Conservation (phyloP, 1,140 invertebrate genomes). For the Anastatus disparis region DNA sequence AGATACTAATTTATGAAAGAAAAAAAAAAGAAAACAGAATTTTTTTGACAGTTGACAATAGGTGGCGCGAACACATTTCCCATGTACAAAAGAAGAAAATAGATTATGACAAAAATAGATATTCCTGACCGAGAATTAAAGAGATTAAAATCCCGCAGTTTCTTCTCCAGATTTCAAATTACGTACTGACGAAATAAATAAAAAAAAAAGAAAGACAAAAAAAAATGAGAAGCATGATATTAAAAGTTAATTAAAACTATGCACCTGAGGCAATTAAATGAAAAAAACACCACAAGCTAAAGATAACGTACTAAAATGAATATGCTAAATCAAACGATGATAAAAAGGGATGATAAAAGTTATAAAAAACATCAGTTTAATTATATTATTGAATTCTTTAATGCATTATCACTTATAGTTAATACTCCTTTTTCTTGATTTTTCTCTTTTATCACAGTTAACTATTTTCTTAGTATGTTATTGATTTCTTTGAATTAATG, state of each 20-base stretch:
- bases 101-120: background rate
- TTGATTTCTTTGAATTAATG: too few relatives aligned
- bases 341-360: background rate
- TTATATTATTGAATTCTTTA: background rate
- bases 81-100: background rate
- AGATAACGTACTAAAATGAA: constrained; percentile 4
- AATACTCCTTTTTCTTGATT: background rate
- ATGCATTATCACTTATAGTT: background rate
- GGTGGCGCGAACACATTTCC: background rate
- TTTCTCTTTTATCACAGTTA: background rate
- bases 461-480: background rate
- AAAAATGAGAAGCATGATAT: background rate
- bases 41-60: background rate
- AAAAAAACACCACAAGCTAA: constrained; percentile 1
- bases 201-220: background rate
- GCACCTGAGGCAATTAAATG: background rate
- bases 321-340: constrained; percentile 6
- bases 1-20: too few relatives aligned
- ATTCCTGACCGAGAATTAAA: constrained; percentile 1
- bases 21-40: background rate
- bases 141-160: background rate
- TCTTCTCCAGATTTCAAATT: constrained; percentile 23
- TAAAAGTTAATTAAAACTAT: background rate
- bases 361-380: background rate
- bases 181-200: constrained; percentile 1